These are phyloP conservation scores for Pristiophorus japonicus DNA, from an alignment of 2,113 vertebrate species.

Conservation along the genomic window DNA sequence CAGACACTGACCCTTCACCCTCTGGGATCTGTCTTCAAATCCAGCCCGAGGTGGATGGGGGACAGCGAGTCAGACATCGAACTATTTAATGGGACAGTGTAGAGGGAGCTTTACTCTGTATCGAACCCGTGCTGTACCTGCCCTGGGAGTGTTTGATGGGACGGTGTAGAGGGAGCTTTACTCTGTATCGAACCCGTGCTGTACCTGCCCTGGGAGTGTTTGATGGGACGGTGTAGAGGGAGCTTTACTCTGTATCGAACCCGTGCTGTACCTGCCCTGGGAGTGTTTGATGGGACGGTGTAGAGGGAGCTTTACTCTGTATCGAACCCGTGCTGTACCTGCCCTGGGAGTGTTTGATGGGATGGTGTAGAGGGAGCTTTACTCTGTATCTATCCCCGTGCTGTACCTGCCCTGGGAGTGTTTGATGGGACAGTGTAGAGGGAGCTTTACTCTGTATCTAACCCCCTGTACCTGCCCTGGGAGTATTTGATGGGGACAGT, in stretches of 20 bases:
- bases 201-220: no score
- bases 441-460: not conserved
- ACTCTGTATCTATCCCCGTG: not conserved
- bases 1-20: no score
- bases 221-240: not conserved
- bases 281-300: not conserved
- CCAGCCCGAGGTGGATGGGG: no score
- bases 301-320: not conserved
- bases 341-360: no score
- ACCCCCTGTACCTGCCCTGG: not conserved
- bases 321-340: not conserved
- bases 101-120: not conserved
- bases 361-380: not conserved
- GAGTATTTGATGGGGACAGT: not conserved
- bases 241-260: not conserved
- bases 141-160: not conserved
- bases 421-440: not conserved
- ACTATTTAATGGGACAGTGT: not conserved
- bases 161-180: not conserved
- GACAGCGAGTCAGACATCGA: no score
- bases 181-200: not conserved
- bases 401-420: no score
- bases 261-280: not conserved
- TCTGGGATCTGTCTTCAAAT: no score
- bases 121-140: not conserved